Percentiles rank a stretch among this genome's conserved stretches.
phyloP scores from a whole-genome alignment of 2,888 invertebrate species.

The Epistrophe grossulariae region DNA sequence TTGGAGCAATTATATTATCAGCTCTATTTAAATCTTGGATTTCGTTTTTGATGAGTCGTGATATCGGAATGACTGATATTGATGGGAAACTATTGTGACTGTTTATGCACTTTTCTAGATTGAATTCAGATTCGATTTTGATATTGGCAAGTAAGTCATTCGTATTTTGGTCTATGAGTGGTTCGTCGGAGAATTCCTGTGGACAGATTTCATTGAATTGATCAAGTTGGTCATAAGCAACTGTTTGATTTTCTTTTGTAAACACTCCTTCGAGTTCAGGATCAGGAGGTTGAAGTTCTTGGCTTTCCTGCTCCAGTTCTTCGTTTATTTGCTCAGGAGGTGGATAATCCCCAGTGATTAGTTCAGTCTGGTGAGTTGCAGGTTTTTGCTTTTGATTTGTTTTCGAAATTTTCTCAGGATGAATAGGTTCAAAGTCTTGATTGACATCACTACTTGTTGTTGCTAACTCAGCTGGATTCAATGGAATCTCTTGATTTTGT shows the following conservation, averaged over 20 bases:
- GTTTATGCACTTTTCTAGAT: slow-evolving; percentile 42
- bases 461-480: background rate
- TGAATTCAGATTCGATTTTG: slow-evolving; percentile 40
- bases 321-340: background rate
- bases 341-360: background rate
- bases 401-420: background rate
- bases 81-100: slow-evolving; percentile 65
- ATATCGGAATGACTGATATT: slow-evolving; percentile 80
- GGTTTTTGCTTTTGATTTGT: background rate
- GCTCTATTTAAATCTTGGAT: slow-evolving; percentile 76
- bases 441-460: background rate
- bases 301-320: background rate
- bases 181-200: background rate
- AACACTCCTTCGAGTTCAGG: background rate
- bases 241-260: background rate
- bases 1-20: slow-evolving; percentile 57
- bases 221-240: background rate
- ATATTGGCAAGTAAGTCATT: background rate
- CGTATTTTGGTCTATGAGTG: background rate
- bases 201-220: background rate
- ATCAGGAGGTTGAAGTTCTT: background rate
- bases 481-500: background rate
- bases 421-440: background rate
- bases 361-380: background rate
- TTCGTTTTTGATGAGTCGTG: slow-evolving; percentile 78